Percentiles rank a stretch among this genome's conserved stretches.
phyloP scores from a whole-genome alignment of 37 sponge, comb jelly and placozoan species.

The Halichondria panicea region DNA sequence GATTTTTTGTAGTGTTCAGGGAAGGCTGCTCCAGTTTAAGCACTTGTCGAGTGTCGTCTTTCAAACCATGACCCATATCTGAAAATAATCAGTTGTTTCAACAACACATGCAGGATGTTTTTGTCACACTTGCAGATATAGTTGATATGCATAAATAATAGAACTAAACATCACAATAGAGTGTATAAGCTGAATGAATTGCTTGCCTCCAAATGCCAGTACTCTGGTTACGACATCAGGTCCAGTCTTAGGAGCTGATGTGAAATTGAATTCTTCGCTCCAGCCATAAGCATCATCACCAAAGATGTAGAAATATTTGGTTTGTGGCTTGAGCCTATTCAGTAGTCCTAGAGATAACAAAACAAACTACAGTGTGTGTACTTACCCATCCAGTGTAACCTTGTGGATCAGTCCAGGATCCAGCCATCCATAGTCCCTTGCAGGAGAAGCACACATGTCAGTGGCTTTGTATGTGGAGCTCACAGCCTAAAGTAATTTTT shows the following conservation, averaged over 20 bases:
- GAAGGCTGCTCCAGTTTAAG: slow-evolving; percentile 36
- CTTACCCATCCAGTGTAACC: slow-evolving; percentile 39
- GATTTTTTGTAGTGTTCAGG: slow-evolving; percentile 42
- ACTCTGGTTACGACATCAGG: not conserved
- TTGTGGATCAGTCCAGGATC: slow-evolving; percentile 65
- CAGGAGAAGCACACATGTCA: slow-evolving; percentile 82
- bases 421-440: slow-evolving; percentile 63
- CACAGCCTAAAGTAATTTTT: slow-evolving; percentile 21
- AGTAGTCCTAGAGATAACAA: no score
- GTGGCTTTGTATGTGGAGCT: slow-evolving; percentile 56
- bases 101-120: not conserved
- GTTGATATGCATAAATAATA: not conserved
- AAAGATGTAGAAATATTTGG: slow-evolving; percentile 55
- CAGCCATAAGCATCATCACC: slow-evolving; percentile 53
- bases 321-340: slow-evolving; percentile 50
- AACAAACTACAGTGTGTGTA: no score
- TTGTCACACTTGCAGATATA: no score
- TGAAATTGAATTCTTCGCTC: slow-evolving; percentile 48
- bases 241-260: not conserved
- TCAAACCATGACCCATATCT: slow-evolving; percentile 54
- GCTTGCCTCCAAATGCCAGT: not conserved
- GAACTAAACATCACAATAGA: not conserved
- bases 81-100: not conserved
- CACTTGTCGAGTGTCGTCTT: slow-evolving; percentile 18
- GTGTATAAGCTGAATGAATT: not conserved